Conservation (phyloP, 2,113 vertebrate species). For the Dipodomys ordii region DNA sequence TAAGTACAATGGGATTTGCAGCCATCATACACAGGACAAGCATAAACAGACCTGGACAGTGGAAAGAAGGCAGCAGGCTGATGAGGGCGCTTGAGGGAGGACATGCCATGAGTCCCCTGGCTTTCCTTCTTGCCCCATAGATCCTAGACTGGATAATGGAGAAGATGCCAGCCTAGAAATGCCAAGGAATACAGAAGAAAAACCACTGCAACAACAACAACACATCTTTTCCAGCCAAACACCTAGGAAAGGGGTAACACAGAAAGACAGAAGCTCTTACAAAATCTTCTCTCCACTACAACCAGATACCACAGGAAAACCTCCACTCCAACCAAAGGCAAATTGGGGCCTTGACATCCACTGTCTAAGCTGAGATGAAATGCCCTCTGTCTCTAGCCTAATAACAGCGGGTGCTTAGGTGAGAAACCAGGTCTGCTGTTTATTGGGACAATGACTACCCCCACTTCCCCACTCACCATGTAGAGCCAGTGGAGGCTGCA, state of each 20-base stretch:
- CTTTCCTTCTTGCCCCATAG: too few species aligned
- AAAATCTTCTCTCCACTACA: background rate
- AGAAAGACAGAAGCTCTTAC: background rate
- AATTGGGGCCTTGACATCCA: fast-evolving
- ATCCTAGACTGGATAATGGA: background rate
- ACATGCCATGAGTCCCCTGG: background rate
- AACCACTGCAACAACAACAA: background rate
- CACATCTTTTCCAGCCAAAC: background rate
- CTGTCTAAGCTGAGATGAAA: background rate
- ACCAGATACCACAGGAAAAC: background rate
- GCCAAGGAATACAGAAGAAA: background rate
- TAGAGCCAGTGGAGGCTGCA: background rate
- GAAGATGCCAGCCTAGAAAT: background rate
- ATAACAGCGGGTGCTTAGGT: background rate
- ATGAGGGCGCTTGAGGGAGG: background rate
- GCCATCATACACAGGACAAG: background rate
- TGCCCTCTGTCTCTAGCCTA: background rate
- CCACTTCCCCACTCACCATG: fast-evolving
- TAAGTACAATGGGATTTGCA: background rate
- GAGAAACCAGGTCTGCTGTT: too few species aligned
- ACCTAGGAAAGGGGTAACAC: background rate
- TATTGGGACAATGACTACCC: background rate
- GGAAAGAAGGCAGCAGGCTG: background rate
- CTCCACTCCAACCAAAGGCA: background rate
- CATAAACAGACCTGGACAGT: too few species aligned